Evolutionary conservation across 2,888 invertebrate genomes (phyloP).

Genomic region (Acholoe squamosa): DNA sequence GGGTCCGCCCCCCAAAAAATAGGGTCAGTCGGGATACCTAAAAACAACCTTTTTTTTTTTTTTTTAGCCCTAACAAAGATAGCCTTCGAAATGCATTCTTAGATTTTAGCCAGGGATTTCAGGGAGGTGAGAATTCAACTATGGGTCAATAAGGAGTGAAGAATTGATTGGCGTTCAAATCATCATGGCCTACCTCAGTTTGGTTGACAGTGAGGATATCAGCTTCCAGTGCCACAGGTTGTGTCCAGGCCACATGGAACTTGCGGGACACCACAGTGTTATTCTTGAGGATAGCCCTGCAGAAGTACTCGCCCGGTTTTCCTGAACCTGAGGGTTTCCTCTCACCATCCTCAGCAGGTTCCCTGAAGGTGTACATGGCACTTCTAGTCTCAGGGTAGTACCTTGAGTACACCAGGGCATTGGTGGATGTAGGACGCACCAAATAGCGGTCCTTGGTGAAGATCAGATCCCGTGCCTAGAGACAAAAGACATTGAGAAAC

Average conservation of each 20-base stretch:
- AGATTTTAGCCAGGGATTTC: too few relatives aligned
- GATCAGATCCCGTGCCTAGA: neutral
- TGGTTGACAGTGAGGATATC: conserved; percentile 6
- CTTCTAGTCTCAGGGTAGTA: conserved; percentile 52
- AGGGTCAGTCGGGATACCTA: too few relatives aligned
- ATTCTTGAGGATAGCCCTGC: conserved; percentile 10
- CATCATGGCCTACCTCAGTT: neutral
- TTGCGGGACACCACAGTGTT: conserved; percentile 38
- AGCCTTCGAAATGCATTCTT: too few relatives aligned
- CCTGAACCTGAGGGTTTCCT: neutral
- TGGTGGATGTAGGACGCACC: neutral
- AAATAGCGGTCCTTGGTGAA: conserved; percentile 50
- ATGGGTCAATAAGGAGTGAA: too few relatives aligned
- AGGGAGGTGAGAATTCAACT: too few relatives aligned
- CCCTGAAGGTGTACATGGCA: conserved; percentile 13
- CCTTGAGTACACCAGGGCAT: conserved; percentile 39
- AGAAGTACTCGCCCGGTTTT: neutral
- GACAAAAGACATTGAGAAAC: too few relatives aligned
- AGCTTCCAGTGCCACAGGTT: neutral
- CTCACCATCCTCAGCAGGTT: neutral
- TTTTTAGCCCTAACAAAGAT: too few relatives aligned
- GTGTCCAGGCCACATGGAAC: conserved; percentile 47
- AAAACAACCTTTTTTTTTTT: too few relatives aligned
- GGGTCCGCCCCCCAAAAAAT: too few relatives aligned
- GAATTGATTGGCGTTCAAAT: too few relatives aligned